Evolutionary conservation across 2,888 invertebrate genomes (phyloP), one percentile per base, ranked within the genome.

Genomic region (Gymnoscelis rufifasciata): DNA sequence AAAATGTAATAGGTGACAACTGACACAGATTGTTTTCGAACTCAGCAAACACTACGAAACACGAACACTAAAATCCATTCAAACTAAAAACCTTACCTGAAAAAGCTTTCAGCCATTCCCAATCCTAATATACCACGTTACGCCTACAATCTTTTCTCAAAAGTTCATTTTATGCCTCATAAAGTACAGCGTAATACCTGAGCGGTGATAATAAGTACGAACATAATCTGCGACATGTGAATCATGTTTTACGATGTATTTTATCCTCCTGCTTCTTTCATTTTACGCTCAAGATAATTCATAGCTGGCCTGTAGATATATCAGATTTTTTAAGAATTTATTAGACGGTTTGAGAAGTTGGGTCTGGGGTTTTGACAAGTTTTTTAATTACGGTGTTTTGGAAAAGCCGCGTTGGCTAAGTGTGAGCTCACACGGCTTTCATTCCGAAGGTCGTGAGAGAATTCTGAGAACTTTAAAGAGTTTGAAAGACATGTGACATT

Each of bases 111-210:
- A 41, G 19, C 3, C 8, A 8, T 10, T 33, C 14, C 15, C 19
- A 19, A 11, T 3, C 35, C 19, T 33, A n/a, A 33, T 35, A 35
- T 15, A 14, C 31, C 33, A 23, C 7, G 10, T 44, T 37, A 35
- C 38, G 38, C 51, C 43, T 49, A 41, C 44, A 51, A 52, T 52
- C 58, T 61, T 64, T 66, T 61, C 60, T 58, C 55, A 57, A 68
- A 64, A 71, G 68, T 66, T 62, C 64, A 71, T 72, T 75, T 75
- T 69, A 78, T 70, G 74, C 68, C 58, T 71, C 75, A 66, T 78
- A 79, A 80, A 79, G 66, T 76, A 71, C 62, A 64, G 68, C 66
- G 71, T 75, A 71, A 74, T 74, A 73, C 73, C 69, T 64, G 60
- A 48, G 54, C 56, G 63, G 51, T 58, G 51, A 54, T 70, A 70